Percentiles rank a stretch among this genome's conserved stretches.
Conservation (phyloP, 2,888 invertebrate species). For the Clitarchus hookeri region DNA sequence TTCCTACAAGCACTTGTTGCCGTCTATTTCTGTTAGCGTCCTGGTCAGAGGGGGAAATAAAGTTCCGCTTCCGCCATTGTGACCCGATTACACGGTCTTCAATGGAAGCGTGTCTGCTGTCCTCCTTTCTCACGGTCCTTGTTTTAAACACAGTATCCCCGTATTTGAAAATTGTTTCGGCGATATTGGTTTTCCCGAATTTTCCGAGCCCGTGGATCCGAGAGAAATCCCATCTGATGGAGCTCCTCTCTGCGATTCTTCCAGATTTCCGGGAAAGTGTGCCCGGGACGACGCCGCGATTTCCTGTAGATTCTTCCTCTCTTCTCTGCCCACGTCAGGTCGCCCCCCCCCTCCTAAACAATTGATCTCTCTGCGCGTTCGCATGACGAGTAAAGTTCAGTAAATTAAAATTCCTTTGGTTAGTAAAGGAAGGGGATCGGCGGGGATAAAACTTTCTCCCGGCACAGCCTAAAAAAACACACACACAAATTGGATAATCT, state of each 20-base stretch:
- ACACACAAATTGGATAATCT: not conserved
- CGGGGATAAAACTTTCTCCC: not conserved
- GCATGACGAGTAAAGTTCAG: constrained; percentile 2
- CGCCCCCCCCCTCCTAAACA: not conserved
- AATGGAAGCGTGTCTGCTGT: not conserved
- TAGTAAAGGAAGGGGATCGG: not conserved
- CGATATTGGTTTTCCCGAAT: not conserved
- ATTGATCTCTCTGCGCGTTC: not conserved
- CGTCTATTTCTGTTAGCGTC: no score
- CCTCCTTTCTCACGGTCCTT: not conserved
- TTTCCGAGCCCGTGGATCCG: not conserved
- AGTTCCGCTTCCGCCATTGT: not conserved
- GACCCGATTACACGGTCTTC: not conserved
- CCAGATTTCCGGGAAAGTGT: not conserved
- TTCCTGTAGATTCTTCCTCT: no score
- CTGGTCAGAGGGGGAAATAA: not conserved
- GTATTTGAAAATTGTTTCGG: constrained; percentile 8
- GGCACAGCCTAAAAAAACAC: not conserved
- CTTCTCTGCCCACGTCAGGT: no score
- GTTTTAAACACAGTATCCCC: constrained; percentile 1
- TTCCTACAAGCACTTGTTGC: no score
- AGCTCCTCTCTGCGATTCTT: not conserved
- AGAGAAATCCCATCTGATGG: not conserved
- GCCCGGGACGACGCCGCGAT: not conserved
- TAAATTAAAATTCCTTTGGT: not conserved